Base-by-base conservation (phyloP, 2,113 vertebrate species). In the Paramisgurnus dabryanus region DNA sequence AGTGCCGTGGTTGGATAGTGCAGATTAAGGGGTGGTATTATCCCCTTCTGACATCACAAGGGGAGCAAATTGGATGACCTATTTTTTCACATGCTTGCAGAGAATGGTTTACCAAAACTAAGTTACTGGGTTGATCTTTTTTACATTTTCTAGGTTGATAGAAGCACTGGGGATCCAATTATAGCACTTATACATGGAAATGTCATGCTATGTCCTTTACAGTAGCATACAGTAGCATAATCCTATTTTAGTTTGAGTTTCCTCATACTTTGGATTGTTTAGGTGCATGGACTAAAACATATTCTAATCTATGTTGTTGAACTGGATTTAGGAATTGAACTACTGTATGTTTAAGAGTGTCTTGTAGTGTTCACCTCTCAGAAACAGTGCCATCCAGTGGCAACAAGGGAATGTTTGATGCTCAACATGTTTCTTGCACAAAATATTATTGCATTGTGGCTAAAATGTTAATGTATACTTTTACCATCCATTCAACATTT, bases 361-460 rank as follows among this genome's bases (percentile, higher is more conserved):
- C 22, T 4, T 12, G n/a, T 47, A 15, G 15, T 50, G 22, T 66
- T 3, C n/a, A 47, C 34, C 7, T 65, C n/a, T 74, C 55, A 81
- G 55, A 43, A 39, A 49, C 49, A 40, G 39, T 73, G 64, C 58
- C 79, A 17, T 57, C 63, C 45, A 27, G 39, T 41, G 69, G 34
- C 17, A 5, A 58, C 50, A 45, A 45, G 8, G 2, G 8, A 45
- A 5, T 4, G 7, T 58, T 2, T 7, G 17, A 58, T 58, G 17
- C n/a, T 58, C 17, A 7, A 6, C 55, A 58, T 55, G 3, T 40
- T 11, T 71, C 49, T 71, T 17, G 1, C 17, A 39, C 10, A 39
- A 6, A 57, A 15, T 10, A 8, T 47, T 10, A 47, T 47, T 2
- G 2, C 27, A 34, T 34, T 34, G 1, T 34, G 27, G 27, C 27